Base-by-base conservation (phyloP, 1,140 invertebrate species). In the Scaptomyza pallida region DNA sequence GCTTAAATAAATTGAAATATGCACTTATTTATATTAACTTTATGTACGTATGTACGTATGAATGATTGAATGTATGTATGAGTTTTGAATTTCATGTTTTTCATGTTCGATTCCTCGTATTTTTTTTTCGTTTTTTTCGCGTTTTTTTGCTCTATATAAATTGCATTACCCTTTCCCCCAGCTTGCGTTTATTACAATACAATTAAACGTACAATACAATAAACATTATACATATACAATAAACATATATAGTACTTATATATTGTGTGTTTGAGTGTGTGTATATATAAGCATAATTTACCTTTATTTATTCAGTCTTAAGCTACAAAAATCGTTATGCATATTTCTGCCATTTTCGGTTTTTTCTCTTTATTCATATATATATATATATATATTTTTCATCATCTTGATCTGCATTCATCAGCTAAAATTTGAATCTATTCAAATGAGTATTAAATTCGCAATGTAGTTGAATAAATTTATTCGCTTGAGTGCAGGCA, bases 261-360 rank as follows among this genome's bases (percentile, higher is more conserved):
- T 69, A 37, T 52, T 2, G 40, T 19, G 51, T 55, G 23, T 23
- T 40, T 37, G 6, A 2, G 16, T 17, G 3, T 48, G 17, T 69
- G 33, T 62, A 62, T 77, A 75, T 82, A 64, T 85, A 85, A 85
- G 81, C 77, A 86, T 86, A 88, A 86, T 86, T 86, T 86, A 85
- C 56, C 60, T 80, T 86, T 80, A 85, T 85, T 86, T 85, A 88
- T 88, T 88, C 82, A 88, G 82, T 88, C 82, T 88, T 88, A 88
- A 88, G 82, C 82, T 88, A 88, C 83, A 88, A 88, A 88, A 88
- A 86, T 86, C 78, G 75, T 86, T 86, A 86, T 88, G 74, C 78
- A 88, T 86, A 88, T 86, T 86, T 86, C 81, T 80, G 73, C 79
- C 40, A 23, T 73, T 77, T 62, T 59, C 17, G 23, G 23, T 50